Base-by-base conservation (phyloP, 2,113 vertebrate species). In the Calonectris borealis region DNA sequence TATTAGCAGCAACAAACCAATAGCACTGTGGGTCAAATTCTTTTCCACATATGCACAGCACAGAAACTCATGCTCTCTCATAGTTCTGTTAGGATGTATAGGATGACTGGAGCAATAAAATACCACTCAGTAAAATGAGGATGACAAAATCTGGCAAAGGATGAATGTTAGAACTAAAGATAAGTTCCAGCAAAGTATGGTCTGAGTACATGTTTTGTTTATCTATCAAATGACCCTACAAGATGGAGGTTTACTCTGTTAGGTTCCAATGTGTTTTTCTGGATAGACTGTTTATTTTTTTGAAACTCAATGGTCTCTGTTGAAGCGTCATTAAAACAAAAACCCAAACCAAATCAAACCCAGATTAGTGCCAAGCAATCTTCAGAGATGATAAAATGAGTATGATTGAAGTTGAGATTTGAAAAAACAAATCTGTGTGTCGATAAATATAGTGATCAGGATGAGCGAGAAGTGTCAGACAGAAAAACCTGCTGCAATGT, bases 361-460 rank as follows among this genome's bases (percentile, higher is more conserved):
- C 40, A 80, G 29, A 71, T 49, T 65, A 85, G 81, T 94, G 96
- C 96, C 95, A 97, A 91, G 75, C 36, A 85, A 72, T 87, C 93
- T 95, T 93, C 87, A 80, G 75, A 86, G 49, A 91, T 81, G 62
- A 85, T 58, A 91, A 94, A 96, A 83, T 42, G 46, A 91, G 54
- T 70, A 73, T 58, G 93, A 86, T 16, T 96, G 89, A 96, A 96
- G 78, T 32, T 90, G 78, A 80, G 73, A 89, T 76, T 85, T 69
- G 57, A 96, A 96, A 94, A 96, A 95, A 93, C 94, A 96, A 97
- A 97, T 95, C 94, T 96, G 96, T 94, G 93, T 85, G 87, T 91
- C 62, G 75, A 95, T 85, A 96, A 95, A 96, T 95, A 96, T 54
- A 96, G 93, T 49, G 93, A 96, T 94, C 46, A 69, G 94, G 96